phyloP scores from a whole-genome alignment of 2,888 invertebrate species.

The Agapetus fuscipes region DNA sequence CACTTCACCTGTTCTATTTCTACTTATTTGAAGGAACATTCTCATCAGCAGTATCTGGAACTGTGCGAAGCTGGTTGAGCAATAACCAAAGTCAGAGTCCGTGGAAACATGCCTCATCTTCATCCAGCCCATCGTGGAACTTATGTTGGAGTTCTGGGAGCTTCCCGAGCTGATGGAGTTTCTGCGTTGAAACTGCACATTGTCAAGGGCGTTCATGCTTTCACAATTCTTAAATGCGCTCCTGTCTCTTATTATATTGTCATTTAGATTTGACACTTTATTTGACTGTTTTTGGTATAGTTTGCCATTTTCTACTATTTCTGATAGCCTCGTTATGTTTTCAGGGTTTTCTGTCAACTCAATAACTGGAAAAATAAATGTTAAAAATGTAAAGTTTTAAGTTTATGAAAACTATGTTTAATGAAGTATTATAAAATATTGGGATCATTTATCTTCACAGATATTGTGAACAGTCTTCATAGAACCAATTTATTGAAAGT shows the following conservation, averaged over 20 bases:
- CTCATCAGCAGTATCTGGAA: conserved; percentile 48
- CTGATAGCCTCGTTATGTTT: conserved; percentile 40
- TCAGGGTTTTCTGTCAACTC: conserved; percentile 50
- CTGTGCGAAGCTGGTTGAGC: conserved; percentile 46
- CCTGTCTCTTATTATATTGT: too few relatives aligned
- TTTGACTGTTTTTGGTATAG: too few relatives aligned
- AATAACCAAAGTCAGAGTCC: conserved; percentile 34
- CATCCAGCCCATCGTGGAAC: conserved; percentile 41
- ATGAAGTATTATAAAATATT: too few relatives aligned
- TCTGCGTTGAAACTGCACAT: conserved; percentile 26
- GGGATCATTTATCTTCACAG: too few relatives aligned
- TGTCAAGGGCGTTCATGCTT: conserved; percentile 8
- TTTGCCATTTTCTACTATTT: conserved; percentile 52
- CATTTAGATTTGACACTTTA: too few relatives aligned
- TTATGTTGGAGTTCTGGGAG: conserved; percentile 33
- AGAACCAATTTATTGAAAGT: too few relatives aligned
- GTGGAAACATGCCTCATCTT: conserved; percentile 42
- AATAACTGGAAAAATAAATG: conserved; percentile 43
- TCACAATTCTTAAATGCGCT: conserved; percentile 13
- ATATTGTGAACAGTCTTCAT: too few relatives aligned
- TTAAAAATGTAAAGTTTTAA: too few relatives aligned
- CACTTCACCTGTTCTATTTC: conserved; percentile 52
- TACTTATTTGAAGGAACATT: conserved; percentile 50
- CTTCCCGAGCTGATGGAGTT: conserved; percentile 33
- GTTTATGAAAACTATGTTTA: too few relatives aligned